Evolutionary conservation across 2,113 vertebrate genomes (phyloP).

Genomic region (Mus musculus): GRCm39 chr9:87438001-87438500

Average conservation of each 20-base stretch:
- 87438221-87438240: background rate
- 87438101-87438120: too few species aligned
- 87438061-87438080: too few species aligned
- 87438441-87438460: background rate
- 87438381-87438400: background rate
- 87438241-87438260: background rate
- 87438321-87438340: background rate
- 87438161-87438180: background rate
- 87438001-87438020: too few species aligned
- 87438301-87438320: background rate
- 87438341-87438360: conserved; percentile 19
- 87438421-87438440: background rate
- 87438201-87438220: background rate
- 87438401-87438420: background rate
- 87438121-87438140: too few species aligned
- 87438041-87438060: too few species aligned
- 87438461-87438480: background rate
- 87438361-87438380: background rate
- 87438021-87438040: too few species aligned
- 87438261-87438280: background rate
- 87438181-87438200: background rate
- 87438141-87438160: conserved; percentile 25
- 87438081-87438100: too few species aligned
- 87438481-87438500: conserved; percentile 7
- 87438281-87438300: background rate